phyloP scores from a whole-genome alignment of 1,140 invertebrate genomes.

The Saxidomus purpurata region DNA sequence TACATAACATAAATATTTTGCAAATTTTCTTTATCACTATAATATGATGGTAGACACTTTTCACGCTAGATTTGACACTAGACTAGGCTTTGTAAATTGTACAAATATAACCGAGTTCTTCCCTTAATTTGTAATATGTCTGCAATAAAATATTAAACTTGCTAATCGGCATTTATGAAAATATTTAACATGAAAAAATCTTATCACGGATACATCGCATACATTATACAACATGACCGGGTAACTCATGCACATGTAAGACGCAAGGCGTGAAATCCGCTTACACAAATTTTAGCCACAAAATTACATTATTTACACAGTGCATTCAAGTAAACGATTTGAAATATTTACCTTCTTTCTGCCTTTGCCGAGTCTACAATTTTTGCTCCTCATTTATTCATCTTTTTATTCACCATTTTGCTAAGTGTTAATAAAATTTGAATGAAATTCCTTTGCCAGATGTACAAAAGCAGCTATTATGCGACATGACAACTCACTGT shows the following conservation, averaged over 20 bases:
- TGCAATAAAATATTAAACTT: not conserved
- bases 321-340: too few relatives aligned
- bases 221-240: not conserved
- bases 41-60: not conserved
- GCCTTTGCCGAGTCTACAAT: too few relatives aligned
- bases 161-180: not conserved
- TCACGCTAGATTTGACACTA: not conserved
- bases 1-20: not conserved
- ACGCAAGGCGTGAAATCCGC: too few relatives aligned
- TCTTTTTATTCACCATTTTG: too few relatives aligned
- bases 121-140: not conserved
- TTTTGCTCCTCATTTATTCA: too few relatives aligned
- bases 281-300: too few relatives aligned
- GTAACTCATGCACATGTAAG: not conserved
- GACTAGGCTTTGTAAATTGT: not conserved
- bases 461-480: too few relatives aligned
- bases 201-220: not conserved
- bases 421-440: too few relatives aligned
- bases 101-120: not conserved
- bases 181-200: not conserved
- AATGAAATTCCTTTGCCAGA: too few relatives aligned
- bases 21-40: not conserved
- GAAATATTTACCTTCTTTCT: too few relatives aligned
- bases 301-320: too few relatives aligned
- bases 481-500: too few relatives aligned